These are phyloP conservation scores for Odontomyia ornata DNA, from an alignment of 2,888 invertebrate genomes.

Conservation along the genomic window DNA sequence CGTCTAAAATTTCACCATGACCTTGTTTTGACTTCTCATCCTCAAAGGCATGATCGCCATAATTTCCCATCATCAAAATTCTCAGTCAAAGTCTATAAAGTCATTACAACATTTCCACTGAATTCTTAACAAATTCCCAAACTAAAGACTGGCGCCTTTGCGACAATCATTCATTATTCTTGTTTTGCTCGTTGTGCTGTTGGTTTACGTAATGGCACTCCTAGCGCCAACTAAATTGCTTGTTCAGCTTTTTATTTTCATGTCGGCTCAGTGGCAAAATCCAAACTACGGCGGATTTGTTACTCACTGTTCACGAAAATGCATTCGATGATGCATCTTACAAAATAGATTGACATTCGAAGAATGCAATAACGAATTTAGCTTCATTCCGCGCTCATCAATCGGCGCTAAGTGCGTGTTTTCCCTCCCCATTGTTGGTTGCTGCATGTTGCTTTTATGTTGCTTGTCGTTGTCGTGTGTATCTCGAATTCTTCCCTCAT, in stretches of 20 bases:
- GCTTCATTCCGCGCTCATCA: slow-evolving; percentile 33
- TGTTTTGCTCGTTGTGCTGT: neutral
- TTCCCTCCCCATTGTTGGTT: neutral
- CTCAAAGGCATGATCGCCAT: too few relatives aligned
- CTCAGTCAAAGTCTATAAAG: too few relatives aligned
- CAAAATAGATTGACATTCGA: slow-evolving; percentile 31
- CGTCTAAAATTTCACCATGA: too few relatives aligned
- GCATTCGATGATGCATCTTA: neutral
- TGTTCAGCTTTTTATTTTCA: neutral
- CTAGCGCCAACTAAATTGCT: slow-evolving; percentile 15
- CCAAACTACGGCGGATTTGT: neutral
- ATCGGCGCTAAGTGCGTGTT: slow-evolving; percentile 33
- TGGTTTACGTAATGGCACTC: slow-evolving; percentile 33
- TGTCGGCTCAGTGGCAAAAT: neutral
- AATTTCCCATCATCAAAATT: too few relatives aligned
- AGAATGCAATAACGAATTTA: slow-evolving; percentile 37
- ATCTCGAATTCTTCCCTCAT: neutral
- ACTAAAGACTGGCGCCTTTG: slow-evolving; percentile 23
- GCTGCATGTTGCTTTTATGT: neutral
- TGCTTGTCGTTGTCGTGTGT: neutral
- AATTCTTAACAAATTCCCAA: neutral
- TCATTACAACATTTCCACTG: slow-evolving; percentile 5
- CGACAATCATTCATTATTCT: slow-evolving; percentile 29
- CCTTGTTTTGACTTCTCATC: too few relatives aligned
- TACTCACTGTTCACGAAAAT: neutral